Conservation (phyloP, 2,888 invertebrate species). For the Callyntrura guangdongensis region DNA sequence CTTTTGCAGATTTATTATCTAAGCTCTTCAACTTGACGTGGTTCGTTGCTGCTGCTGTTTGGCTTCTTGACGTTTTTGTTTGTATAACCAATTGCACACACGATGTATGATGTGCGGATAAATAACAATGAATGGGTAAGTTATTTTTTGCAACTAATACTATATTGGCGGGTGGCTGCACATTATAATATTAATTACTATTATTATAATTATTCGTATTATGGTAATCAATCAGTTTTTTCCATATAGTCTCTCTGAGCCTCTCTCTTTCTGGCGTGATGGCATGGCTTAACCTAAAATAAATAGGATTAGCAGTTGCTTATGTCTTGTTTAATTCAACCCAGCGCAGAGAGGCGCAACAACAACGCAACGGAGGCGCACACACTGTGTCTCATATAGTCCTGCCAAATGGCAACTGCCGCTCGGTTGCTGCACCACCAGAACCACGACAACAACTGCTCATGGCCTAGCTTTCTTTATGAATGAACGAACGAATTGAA, state of each 20-base stretch:
- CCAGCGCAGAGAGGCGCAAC: background rate
- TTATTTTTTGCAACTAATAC: background rate
- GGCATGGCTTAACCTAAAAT: constrained; percentile 56
- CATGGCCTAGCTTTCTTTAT: constrained; percentile 55
- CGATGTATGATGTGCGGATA: background rate
- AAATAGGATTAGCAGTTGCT: background rate
- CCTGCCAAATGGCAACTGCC: constrained; percentile 41
- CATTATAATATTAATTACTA: background rate
- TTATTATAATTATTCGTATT: background rate
- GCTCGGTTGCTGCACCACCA: constrained; percentile 23
- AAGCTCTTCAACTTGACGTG: constrained; percentile 47
- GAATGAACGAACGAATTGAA: constrained; percentile 48
- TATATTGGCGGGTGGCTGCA: background rate
- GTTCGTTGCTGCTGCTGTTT: constrained; percentile 15
- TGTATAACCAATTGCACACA: constrained; percentile 73
- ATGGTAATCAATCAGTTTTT: constrained; percentile 36
- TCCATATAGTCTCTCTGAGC: constrained; percentile 1
- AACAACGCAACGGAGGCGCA: background rate
- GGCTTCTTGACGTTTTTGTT: constrained; percentile 24
- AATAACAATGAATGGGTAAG: background rate
- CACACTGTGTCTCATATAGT: background rate
- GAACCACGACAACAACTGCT: constrained; percentile 8
- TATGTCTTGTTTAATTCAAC: constrained; percentile 5
- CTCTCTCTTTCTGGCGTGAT: background rate
- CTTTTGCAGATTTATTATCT: constrained; percentile 31